Percentiles rank a stretch among this genome's conserved stretches.
Conservation (phyloP, 2,113 vertebrate genomes). For the Antigone vipio region DNA sequence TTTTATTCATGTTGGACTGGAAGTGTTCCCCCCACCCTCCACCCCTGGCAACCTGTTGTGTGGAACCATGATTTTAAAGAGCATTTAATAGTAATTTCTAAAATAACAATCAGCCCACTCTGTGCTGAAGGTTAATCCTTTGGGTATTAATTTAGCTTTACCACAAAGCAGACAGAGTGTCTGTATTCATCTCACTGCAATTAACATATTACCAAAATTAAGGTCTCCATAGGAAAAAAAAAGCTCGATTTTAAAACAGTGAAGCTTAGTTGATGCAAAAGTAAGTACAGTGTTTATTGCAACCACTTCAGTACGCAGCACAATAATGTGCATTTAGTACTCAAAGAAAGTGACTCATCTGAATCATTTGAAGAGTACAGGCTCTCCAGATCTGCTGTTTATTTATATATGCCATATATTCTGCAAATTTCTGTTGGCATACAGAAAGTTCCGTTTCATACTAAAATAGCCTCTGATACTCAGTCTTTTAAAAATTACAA, state of each 20-base stretch:
- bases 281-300: not conserved
- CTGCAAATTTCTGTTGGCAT: not conserved
- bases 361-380: not conserved
- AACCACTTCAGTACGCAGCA: not conserved
- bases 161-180: constrained; percentile 25
- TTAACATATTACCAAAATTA: constrained; percentile 50
- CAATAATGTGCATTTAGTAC: not conserved
- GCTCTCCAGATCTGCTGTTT: not conserved
- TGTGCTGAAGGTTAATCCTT: constrained; percentile 39
- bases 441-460: not conserved
- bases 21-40: not conserved
- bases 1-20: not conserved
- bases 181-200: constrained; percentile 5
- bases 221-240: constrained; percentile 33
- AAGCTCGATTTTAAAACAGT: constrained; percentile 26
- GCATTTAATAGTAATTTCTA: constrained; percentile 34
- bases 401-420: not conserved
- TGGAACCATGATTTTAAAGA: not conserved
- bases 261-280: not conserved
- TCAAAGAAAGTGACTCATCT: not conserved
- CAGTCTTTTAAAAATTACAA: constrained; percentile 27
- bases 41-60: not conserved
- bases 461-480: not conserved
- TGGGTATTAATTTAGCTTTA: constrained; percentile 67
- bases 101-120: constrained; percentile 24